Percentiles rank a stretch among this genome's conserved stretches.
These are phyloP conservation scores for Natator depressus DNA, from an alignment of 2,113 vertebrate species.

Conservation along the genomic window DNA sequence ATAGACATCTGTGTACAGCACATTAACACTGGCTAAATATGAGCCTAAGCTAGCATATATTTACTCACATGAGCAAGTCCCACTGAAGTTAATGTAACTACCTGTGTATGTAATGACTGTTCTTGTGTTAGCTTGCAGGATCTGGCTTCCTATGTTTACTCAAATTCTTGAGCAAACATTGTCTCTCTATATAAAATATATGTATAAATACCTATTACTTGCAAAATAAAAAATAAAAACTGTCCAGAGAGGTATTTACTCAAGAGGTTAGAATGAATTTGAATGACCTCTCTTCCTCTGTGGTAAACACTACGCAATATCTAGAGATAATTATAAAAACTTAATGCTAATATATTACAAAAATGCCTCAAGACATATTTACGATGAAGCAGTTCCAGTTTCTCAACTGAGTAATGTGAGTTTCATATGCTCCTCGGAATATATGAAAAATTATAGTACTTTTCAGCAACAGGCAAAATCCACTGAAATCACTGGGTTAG, in stretches of 20 bases:
- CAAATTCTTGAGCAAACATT: slow-evolving; percentile 19
- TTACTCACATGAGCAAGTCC: background rate
- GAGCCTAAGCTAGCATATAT: background rate
- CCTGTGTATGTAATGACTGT: background rate
- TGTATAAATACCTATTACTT: slow-evolving; percentile 17
- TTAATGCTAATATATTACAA: slow-evolving; percentile 36
- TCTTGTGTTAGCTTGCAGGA: background rate
- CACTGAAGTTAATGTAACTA: background rate
- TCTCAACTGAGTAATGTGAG: slow-evolving; percentile 20
- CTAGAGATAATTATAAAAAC: slow-evolving; percentile 44
- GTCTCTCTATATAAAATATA: background rate
- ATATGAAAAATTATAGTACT: background rate
- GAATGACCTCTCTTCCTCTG: slow-evolving; percentile 11
- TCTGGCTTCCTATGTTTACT: background rate
- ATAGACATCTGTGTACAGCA: background rate
- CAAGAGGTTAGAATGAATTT: slow-evolving; percentile 46
- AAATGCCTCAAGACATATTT: slow-evolving; percentile 35
- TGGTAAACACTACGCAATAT: slow-evolving; percentile 1
- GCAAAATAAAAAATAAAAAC: slow-evolving; percentile 41
- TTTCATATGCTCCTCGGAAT: slow-evolving; percentile 25
- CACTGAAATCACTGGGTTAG: background rate
- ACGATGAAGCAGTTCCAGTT: slow-evolving; percentile 33
- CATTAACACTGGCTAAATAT: background rate
- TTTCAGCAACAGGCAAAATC: background rate
- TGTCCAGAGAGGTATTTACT: slow-evolving; percentile 15